Evolutionary conservation across 2,113 vertebrate species (phyloP), one percentile per base, ranked within the genome.

Genomic region (Piprites chloris): DNA sequence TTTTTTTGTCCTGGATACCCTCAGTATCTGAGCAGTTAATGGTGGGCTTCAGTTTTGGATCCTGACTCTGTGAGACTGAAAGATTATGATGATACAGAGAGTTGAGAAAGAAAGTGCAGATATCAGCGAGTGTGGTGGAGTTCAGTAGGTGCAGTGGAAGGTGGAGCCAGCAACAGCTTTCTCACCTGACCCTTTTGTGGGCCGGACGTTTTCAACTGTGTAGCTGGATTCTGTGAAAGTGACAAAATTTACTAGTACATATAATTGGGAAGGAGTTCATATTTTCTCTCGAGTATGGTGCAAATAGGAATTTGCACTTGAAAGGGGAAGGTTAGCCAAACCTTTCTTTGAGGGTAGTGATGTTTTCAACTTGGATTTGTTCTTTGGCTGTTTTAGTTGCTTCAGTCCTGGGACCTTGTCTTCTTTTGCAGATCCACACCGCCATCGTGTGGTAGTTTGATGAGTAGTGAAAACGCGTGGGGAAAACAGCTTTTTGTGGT

Each of bases 171-270:
- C 17, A 11, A 21, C 5, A 46, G 9, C 58, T 33, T 53, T 37
- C 68, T 63, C 58, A 53, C 39, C 33, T 21, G 28, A 8, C 39
- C 32, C 39, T 33, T 53, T 9, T 6, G 11, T n/a, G 44, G 50
- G 35, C 32, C 5, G 3, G 11, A 50, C 12, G 12, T 15, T 61
- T 71, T 50, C 44, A 35, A n/a, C 20, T 42, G 21, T n/a, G 75
- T 4, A 12, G 27, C 5, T 0, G 11, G 10, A 17, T 17, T 47
- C 10, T 47, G 46, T 4, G 20, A 47, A 17, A 39, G 56, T 10
- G 16, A 39, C 17, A 39, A 46, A 9, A 26, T 3, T 15, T 24
- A 12, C 11, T 8, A 2, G 32, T 3, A 0, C 24, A 20, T 55
- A 32, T 55, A 55, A 55, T 19, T 32, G 66, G 46, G 16, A 47